Conservation (phyloP, 2,113 vertebrate species). For the Salminus brasiliensis region DNA sequence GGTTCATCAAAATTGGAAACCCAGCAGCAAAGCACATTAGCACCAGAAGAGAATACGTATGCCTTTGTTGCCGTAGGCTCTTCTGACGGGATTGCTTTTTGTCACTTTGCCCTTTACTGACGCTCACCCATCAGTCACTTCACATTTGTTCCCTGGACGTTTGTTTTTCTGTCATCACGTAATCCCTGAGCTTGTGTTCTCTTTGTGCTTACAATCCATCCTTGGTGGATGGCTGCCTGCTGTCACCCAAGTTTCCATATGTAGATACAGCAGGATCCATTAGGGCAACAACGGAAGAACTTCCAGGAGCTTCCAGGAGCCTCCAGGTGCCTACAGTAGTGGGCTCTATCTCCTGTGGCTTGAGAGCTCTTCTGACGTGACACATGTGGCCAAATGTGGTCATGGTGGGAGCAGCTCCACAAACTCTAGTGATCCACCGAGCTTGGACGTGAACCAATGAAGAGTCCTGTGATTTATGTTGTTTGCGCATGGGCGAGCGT, state of each 20-base stretch:
- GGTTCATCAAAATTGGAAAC: neutral
- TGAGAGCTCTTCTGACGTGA: conserved; percentile 43
- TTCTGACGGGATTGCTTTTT: neutral
- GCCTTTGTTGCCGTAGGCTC: neutral
- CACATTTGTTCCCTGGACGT: neutral
- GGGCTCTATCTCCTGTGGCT: neutral
- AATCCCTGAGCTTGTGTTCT: neutral
- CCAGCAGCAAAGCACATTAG: neutral
- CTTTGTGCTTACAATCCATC: neutral
- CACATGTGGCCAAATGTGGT: conserved; percentile 72
- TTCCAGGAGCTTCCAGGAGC: neutral
- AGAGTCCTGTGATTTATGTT: conserved; percentile 64
- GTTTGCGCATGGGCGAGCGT: conserved; percentile 71
- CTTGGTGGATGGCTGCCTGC: neutral
- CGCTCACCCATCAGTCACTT: neutral
- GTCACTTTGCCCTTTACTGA: neutral
- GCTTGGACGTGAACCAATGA: conserved; percentile 61
- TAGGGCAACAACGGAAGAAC: neutral
- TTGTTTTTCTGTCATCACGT: conserved; percentile 5
- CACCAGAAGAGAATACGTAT: neutral
- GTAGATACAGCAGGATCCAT: neutral
- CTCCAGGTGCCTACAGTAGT: neutral
- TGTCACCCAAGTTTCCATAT: neutral
- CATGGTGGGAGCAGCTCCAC: conserved; percentile 64
- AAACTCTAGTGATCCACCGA: conserved; percentile 50